Conservation (phyloP, 2,113 vertebrate species). For the Datnioides undecimradiatus region DNA sequence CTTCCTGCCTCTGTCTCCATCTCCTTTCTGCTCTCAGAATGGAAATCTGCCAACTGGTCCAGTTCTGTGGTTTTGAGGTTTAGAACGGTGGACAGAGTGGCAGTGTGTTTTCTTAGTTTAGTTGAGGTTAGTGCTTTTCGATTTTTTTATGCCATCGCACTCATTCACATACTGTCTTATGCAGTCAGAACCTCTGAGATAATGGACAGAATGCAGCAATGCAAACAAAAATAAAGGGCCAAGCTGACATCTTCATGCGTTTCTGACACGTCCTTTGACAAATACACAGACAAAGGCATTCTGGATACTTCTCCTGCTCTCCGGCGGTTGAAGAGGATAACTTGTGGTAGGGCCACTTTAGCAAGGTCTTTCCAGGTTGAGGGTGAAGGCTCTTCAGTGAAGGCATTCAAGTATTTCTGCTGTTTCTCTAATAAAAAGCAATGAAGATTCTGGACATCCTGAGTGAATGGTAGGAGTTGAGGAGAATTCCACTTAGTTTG, state of each 20-base stretch:
- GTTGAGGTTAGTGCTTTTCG: conserved; percentile 7
- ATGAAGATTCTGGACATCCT: conserved; percentile 32
- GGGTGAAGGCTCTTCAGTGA: too few species aligned
- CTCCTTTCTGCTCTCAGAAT: too few species aligned
- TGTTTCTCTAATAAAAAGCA: background rate
- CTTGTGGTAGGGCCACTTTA: too few species aligned
- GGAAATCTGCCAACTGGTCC: conserved; percentile 30
- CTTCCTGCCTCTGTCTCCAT: too few species aligned
- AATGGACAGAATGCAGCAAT: conserved; percentile 13
- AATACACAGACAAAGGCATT: too few species aligned
- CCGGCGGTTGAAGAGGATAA: too few species aligned
- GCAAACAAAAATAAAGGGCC: conserved; percentile 17
- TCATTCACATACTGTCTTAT: conserved; percentile 34
- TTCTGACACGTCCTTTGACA: too few species aligned
- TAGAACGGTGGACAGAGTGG: conserved; percentile 22
- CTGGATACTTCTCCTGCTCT: too few species aligned
- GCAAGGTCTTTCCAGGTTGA: too few species aligned
- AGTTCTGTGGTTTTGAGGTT: conserved; percentile 32
- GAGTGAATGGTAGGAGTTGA: conserved; percentile 18
- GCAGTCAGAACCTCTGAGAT: conserved; percentile 26
- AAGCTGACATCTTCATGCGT: too few species aligned
- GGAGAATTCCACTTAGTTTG: conserved; percentile 16
- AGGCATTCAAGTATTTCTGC: background rate
- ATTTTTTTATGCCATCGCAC: conserved; percentile 5
- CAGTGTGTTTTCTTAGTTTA: conserved; percentile 37